These are phyloP conservation scores for Pygoscelis antarcticus DNA, from an alignment of 2,113 vertebrate species.

Conservation along the genomic window DNA sequence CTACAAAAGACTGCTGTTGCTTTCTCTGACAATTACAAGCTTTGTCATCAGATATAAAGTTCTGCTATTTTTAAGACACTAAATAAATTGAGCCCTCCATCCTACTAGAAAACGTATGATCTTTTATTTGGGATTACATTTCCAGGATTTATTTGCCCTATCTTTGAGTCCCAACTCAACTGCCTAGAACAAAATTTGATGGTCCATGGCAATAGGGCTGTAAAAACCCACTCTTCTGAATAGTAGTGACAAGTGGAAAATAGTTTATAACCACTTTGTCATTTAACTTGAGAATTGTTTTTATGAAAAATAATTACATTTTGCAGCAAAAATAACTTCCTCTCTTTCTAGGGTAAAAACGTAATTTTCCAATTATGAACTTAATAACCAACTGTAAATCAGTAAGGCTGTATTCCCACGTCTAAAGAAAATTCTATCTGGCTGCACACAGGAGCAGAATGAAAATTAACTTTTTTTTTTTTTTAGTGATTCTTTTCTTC, in stretches of 20 bases:
- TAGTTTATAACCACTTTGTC: slow-evolving; percentile 4
- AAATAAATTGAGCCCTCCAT: slow-evolving; percentile 25
- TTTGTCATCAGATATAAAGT: slow-evolving; percentile 23
- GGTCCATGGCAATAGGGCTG: neutral
- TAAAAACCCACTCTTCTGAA: neutral
- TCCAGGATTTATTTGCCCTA: slow-evolving; percentile 19
- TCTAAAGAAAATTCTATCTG: slow-evolving; percentile 21
- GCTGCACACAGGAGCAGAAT: neutral
- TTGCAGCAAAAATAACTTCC: slow-evolving; percentile 51
- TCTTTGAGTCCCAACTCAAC: neutral
- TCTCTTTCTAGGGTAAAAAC: slow-evolving; percentile 24
- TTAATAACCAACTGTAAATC: slow-evolving; percentile 36
- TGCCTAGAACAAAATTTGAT: slow-evolving; percentile 15
- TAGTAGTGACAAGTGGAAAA: slow-evolving; percentile 24
- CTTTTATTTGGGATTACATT: slow-evolving; percentile 4
- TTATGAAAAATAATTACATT: slow-evolving; percentile 52
- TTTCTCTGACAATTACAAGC: slow-evolving; percentile 16
- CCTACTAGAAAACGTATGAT: neutral
- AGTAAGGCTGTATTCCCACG: slow-evolving; percentile 21
- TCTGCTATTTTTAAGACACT: slow-evolving; percentile 25
- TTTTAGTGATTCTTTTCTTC: neutral
- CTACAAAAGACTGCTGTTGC: neutral
- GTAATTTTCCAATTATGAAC: slow-evolving; percentile 45
- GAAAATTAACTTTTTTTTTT: neutral
- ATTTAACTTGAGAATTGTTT: slow-evolving; percentile 16